These are phyloP conservation scores for Adoxophyes honmai DNA, from an alignment of 1,140 invertebrate genomes.

Conservation along the genomic window DNA sequence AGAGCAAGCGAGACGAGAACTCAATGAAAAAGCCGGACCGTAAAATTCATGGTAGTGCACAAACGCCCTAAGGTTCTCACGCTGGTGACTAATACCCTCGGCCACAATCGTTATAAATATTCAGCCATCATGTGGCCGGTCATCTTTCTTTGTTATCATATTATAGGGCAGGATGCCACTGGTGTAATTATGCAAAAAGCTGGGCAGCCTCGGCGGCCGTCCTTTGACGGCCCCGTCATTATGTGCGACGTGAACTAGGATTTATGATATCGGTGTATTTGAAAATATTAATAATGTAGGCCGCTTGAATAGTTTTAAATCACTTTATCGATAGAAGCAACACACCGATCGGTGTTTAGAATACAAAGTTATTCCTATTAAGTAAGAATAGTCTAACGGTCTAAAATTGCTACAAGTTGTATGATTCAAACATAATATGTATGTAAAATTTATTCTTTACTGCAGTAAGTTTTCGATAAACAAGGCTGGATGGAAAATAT, in stretches of 20 bases:
- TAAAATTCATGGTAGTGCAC: too few relatives aligned
- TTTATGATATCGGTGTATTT: slow-evolving; percentile 71
- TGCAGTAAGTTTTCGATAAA: too few relatives aligned
- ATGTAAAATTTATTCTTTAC: too few relatives aligned
- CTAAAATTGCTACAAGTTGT: too few relatives aligned
- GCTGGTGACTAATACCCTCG: slow-evolving; percentile 31
- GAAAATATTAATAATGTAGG: slow-evolving; percentile 60
- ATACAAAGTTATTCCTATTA: too few relatives aligned
- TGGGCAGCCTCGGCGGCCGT: slow-evolving; percentile 62
- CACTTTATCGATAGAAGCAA: too few relatives aligned
- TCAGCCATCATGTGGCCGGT: slow-evolving; percentile 60
- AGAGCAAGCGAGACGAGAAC: too few relatives aligned
- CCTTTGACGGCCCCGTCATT: slow-evolving; percentile 71
- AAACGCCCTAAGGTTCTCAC: slow-evolving; percentile 35
- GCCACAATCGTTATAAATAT: slow-evolving; percentile 55
- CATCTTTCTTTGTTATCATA: slow-evolving; percentile 75
- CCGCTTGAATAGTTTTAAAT: neutral
- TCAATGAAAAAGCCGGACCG: too few relatives aligned
- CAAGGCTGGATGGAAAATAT: neutral
- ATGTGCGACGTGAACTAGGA: slow-evolving; percentile 72
- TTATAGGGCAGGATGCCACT: slow-evolving; percentile 68
- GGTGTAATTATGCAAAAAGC: slow-evolving; percentile 74
- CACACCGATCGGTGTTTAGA: too few relatives aligned
- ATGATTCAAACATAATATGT: too few relatives aligned
- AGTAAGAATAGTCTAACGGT: too few relatives aligned